Percentiles rank a stretch among this genome's conserved stretches.
Conservation (phyloP, 2,113 vertebrate genomes). For the Tapirus terrestris region DNA sequence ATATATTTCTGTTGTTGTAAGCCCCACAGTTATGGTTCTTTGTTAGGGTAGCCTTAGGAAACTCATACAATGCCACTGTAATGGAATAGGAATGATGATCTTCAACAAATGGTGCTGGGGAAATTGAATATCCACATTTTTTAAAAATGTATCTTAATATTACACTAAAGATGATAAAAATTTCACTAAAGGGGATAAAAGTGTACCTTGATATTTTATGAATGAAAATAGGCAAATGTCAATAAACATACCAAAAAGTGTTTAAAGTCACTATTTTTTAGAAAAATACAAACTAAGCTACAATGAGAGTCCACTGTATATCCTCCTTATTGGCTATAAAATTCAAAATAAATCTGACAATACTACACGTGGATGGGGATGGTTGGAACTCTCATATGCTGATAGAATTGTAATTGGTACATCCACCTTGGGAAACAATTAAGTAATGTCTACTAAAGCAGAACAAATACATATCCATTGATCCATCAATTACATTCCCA, state of each 20-base stretch:
- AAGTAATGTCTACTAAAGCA: neutral
- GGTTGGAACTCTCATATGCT: neutral
- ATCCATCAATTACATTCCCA: neutral
- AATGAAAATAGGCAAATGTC: conserved; percentile 6
- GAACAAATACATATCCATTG: neutral
- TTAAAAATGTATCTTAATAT: neutral
- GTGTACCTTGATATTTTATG: neutral
- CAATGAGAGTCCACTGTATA: neutral
- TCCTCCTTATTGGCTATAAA: neutral
- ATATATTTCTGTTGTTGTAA: neutral
- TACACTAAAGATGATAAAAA: neutral
- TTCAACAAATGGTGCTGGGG: neutral
- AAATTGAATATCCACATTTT: neutral
- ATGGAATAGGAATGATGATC: neutral
- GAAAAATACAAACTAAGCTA: neutral
- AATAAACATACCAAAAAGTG: neutral
- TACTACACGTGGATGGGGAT: neutral
- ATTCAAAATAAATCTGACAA: neutral
- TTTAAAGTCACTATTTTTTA: neutral
- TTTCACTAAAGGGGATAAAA: neutral
- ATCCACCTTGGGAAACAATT: neutral
- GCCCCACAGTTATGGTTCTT: neutral
- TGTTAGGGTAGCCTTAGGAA: neutral
- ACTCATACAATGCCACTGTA: neutral
- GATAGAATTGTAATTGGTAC: neutral